phyloP scores from a whole-genome alignment of 2,113 vertebrate genomes.

The Bufo bufo region DNA sequence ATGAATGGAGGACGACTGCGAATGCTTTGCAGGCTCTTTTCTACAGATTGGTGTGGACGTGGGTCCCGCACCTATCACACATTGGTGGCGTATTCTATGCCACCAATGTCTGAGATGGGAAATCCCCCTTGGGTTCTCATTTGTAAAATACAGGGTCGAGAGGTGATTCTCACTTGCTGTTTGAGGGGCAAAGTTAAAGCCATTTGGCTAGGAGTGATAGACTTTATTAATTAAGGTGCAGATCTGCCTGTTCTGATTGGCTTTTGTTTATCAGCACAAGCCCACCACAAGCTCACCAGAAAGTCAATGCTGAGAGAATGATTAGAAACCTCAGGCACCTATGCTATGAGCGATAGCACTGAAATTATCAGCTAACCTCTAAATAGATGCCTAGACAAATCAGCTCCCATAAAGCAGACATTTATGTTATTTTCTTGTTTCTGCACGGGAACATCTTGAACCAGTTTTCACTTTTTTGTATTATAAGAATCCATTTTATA shows the following conservation, averaged over 20 bases:
- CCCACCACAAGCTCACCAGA: neutral
- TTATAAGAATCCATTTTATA: neutral
- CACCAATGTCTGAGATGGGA: too few relatives aligned
- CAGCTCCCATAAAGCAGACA: neutral
- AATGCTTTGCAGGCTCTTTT: too few relatives aligned
- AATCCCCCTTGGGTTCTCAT: too few relatives aligned
- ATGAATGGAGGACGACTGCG: too few relatives aligned
- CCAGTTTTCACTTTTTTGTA: neutral
- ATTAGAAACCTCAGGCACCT: neutral
- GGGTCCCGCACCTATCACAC: too few relatives aligned
- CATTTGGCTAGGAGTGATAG: neutral
- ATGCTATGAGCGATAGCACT: neutral
- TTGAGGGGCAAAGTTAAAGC: too few relatives aligned
- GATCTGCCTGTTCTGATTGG: neutral
- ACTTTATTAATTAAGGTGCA: neutral
- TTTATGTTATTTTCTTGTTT: neutral
- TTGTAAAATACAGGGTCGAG: too few relatives aligned
- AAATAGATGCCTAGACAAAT: neutral
- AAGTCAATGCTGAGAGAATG: neutral
- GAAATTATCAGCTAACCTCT: neutral
- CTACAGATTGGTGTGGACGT: too few relatives aligned
- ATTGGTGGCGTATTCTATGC: too few relatives aligned
- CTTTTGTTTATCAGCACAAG: neutral
- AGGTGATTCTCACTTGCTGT: too few relatives aligned
- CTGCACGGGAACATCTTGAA: neutral